Percentiles rank a stretch among this genome's conserved stretches.
Evolutionary conservation across 1,140 invertebrate genomes (phyloP).

Genomic region (Rhyacophila brunnea): DNA sequence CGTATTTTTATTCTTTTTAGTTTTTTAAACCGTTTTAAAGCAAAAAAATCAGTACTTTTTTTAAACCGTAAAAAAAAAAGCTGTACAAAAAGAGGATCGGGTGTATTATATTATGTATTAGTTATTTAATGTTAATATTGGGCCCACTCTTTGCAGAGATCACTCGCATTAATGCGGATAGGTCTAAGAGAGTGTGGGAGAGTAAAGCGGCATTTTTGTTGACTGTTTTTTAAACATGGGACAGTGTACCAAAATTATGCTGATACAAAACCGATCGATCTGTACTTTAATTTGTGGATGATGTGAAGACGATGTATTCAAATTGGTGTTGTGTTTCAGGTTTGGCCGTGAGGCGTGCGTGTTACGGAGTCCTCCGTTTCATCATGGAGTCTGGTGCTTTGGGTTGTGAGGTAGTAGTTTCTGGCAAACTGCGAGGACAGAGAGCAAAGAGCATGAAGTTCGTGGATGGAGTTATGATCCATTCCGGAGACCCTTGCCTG

Average conservation of each 20-base stretch:
- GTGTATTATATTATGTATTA: no score
- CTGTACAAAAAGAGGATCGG: no score
- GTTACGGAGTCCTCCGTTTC: slow-evolving; percentile 98
- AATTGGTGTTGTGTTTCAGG: slow-evolving; percentile 40
- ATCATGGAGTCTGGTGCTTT: slow-evolving; percentile 99
- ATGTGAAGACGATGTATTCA: not conserved
- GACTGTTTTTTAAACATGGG: slow-evolving; percentile 5
- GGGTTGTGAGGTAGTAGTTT: slow-evolving; percentile 98
- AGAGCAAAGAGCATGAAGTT: slow-evolving; percentile 99
- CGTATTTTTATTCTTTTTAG: no score
- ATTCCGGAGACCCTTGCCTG: slow-evolving; percentile 97
- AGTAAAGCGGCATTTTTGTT: slow-evolving; percentile 26
- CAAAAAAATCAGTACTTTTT: no score
- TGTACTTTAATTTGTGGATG: not conserved
- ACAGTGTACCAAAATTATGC: slow-evolving; percentile 26
- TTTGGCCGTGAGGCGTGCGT: slow-evolving; percentile 79
- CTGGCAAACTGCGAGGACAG: slow-evolving; percentile 97
- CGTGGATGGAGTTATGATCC: slow-evolving; percentile 99
- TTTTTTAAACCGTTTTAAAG: no score
- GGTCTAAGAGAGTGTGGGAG: slow-evolving; percentile 31
- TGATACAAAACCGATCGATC: slow-evolving; percentile 17
- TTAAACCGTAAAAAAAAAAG: no score
- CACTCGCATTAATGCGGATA: slow-evolving; percentile 1
- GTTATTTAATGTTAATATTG: no score
- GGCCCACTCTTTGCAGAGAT: slow-evolving; percentile 32